Evolutionary conservation across 2,113 vertebrate species (phyloP), one percentile per base, ranked within the genome.

Genomic region (Stigmatopora argus): DNA sequence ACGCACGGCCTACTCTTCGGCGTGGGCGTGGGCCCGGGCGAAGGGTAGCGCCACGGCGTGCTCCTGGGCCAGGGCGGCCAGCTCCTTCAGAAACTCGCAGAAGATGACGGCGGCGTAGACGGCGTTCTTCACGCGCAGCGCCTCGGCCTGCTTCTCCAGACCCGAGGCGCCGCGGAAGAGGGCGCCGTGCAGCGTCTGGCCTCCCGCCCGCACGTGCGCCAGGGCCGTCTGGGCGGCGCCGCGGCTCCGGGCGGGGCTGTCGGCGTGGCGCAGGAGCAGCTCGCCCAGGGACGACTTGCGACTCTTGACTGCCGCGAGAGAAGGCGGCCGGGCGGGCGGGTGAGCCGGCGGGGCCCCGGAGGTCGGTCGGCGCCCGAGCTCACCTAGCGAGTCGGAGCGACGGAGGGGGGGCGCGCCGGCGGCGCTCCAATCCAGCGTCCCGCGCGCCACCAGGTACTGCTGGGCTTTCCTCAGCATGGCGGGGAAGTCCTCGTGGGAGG

Each of bases 91-190:
- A 90, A 98, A 98, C 88, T 98, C 96, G 0, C 92, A 91, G 84
- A 97, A 98, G 87, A 98, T 92, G 66, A 98, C 94, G 0, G 96
- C 91, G 38, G 94, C 94, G 91, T 98, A 98, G 46, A 98, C 96
- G 1, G 94, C 94, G 45, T 98, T 98, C 86, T 94, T 95, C 66
- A 97, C 93, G 0, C 96, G 90, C 67, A 97, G 91, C 0, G 94
- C 94, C 82, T 97, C 93, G 0, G 92, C 92, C 75, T 95, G 94
- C 67, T 91, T 92, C 83, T 94, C 94, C 69, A 91, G 62, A 15
- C 83, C 65, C 0, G 87, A 82, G 0, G 70, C n/a, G 0, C 84
- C 75, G 0, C 89, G 86, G 82, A 93, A 92, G 23, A 93, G 77
- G 3, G 91, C 84, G 13, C 90, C 90, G 72, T 92, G 91, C 83